Conservation (phyloP, 1,140 invertebrate genomes). For the Magallana ariakensis region DNA sequence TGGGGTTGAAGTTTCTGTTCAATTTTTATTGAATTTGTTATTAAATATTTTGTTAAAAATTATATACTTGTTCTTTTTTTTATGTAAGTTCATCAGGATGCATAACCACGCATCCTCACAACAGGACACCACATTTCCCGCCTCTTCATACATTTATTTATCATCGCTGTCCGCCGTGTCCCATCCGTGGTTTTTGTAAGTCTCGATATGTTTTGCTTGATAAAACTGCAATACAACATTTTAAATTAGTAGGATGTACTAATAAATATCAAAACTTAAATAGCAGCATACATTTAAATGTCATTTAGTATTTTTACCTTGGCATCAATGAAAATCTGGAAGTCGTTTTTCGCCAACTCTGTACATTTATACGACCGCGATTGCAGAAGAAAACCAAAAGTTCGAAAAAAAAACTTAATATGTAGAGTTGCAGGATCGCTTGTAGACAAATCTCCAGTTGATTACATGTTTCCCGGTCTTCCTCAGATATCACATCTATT, state of each 20-base stretch:
- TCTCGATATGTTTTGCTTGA: not conserved
- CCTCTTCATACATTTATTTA: slow-evolving; percentile 19
- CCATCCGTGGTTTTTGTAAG: not conserved
- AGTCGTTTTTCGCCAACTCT: no score
- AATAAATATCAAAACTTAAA: not conserved
- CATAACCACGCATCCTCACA: no score
- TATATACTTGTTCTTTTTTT: no score
- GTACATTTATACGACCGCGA: no score
- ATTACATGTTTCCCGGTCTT: not conserved
- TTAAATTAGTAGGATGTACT: not conserved
- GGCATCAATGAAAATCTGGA: no score
- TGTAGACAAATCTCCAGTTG: not conserved
- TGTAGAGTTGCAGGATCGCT: not conserved
- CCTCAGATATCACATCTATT: not conserved
- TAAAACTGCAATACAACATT: not conserved
- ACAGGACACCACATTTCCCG: not conserved
- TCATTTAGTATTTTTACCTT: not conserved
- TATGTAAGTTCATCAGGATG: no score
- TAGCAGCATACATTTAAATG: not conserved
- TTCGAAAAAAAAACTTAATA: no score
- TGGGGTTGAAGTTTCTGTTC: no score
- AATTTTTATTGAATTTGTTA: no score
- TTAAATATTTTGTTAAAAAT: no score
- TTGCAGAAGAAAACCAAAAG: no score
- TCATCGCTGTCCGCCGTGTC: not conserved